Base-by-base conservation (phyloP, 2,797 vertebrate genomes). In the Macropus fuliginosus region DNA sequence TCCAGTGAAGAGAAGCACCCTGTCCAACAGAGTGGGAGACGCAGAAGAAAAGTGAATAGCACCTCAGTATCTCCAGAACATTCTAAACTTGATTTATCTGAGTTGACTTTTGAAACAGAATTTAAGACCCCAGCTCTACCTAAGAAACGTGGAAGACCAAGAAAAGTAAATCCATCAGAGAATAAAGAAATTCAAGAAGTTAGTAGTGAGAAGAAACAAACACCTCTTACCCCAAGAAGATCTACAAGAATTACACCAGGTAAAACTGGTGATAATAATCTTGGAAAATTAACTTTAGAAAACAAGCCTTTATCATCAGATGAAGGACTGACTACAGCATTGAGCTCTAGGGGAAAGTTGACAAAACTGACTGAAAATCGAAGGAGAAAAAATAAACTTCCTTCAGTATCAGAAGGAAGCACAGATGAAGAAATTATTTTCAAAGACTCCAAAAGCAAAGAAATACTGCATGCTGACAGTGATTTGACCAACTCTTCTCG, bases 21-120 rank as follows among this genome's bases (percentile, higher is more conserved):
- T 93, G 0, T 98, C 66, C 98, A 97, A 34, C 46, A 95, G 87
- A 98, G 98, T 96, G 99, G 98, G 98, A 98, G 98, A 93, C 96
- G 97, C 90, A 98, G 94, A 97, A 99, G 98, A 97, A 98, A 56
- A 13, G 95, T 56, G 3, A 92, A 90, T 91, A 97, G 81, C 34
- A 9, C 6, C 1, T 95, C 95, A 1, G 89, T 96, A 94, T 24
- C 96, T 81, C 94, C 13, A 24, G 97, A 98, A 94, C 97, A 81
- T 93, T 97, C 95, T 92, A 96, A 97, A 54, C 91, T 97, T 92
- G 95, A 95, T 56, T 46, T 96, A 9, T 97, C 98, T 57, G 97
- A 95, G 18, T 40, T 95, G 52, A 93, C 18, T 0, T 90, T 96
- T 96, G 97, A 97, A 57, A 55, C 95, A 91, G 98, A 98, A 93